phyloP scores from a whole-genome alignment of 2,797 vertebrate species.

The Halcyon smyrnensis region DNA sequence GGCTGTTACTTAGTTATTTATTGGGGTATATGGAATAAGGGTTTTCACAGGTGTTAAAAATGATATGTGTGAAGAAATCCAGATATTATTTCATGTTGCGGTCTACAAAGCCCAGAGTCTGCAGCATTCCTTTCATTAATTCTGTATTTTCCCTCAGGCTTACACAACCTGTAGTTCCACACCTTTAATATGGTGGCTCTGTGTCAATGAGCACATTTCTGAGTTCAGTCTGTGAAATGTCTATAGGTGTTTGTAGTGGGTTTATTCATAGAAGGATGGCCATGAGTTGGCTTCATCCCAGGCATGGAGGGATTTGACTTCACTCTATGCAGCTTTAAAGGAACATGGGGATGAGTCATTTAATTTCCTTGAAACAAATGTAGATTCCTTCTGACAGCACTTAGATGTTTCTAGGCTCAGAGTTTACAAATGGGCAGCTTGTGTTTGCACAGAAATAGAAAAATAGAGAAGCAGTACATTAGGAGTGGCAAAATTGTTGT shows the following conservation, averaged over 20 bases:
- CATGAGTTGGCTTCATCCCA: constrained; percentile 36
- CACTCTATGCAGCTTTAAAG: not conserved
- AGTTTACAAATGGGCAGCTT: constrained; percentile 53
- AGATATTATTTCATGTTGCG: constrained; percentile 14
- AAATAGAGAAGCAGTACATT: constrained; percentile 40
- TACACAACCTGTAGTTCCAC: not conserved
- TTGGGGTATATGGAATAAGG: constrained; percentile 13
- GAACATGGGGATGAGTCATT: constrained; percentile 41
- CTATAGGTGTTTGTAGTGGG: constrained; percentile 2
- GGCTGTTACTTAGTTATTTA: constrained; percentile 28
- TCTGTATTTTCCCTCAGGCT: constrained; percentile 37
- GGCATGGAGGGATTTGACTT: not conserved
- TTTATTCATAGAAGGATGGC: constrained; percentile 50
- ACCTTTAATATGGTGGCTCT: constrained; percentile 18
- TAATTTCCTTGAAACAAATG: constrained; percentile 64
- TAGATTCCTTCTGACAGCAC: constrained; percentile 62
- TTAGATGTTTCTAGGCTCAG: constrained; percentile 11
- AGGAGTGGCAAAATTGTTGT: constrained; percentile 37
- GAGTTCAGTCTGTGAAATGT: constrained; percentile 30
- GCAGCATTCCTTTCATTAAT: constrained; percentile 19
- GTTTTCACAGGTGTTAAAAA: constrained; percentile 2
- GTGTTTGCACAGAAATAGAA: constrained; percentile 55
- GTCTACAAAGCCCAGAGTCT: not conserved
- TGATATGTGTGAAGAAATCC: not conserved
- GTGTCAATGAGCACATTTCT: not conserved